Evolutionary conservation across 2,797 vertebrate genomes (phyloP).

Genomic region (Ambastaia sidthimunki): DNA sequence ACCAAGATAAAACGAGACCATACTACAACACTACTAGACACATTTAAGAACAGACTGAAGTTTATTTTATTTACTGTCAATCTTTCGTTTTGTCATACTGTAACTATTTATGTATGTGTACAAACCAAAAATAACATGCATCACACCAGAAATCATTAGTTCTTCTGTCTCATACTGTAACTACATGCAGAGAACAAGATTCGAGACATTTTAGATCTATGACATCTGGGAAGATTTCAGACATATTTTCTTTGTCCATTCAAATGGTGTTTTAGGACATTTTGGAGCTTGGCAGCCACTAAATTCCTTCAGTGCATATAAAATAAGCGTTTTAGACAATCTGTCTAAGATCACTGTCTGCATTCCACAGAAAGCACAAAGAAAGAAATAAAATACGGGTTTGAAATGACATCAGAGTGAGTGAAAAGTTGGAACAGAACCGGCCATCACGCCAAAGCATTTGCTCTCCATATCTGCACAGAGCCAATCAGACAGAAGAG

Average conservation of each 20-base stretch:
- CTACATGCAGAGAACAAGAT: background rate
- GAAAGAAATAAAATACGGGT: background rate
- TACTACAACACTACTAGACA: too few species aligned
- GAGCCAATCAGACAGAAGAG: slow-evolving; percentile 15
- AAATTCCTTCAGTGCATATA: background rate
- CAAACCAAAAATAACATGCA: too few species aligned
- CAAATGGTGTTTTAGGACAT: slow-evolving; percentile 8
- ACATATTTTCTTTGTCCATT: background rate
- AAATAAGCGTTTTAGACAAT: too few species aligned
- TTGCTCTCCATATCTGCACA: slow-evolving; percentile 27
- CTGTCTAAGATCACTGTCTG: too few species aligned
- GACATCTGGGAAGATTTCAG: background rate
- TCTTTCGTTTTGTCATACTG: background rate
- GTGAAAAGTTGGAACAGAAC: slow-evolving; percentile 14
- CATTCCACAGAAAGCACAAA: background rate
- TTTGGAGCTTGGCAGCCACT: slow-evolving; percentile 5
- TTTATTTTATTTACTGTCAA: background rate
- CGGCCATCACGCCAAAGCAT: background rate
- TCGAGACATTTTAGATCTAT: background rate
- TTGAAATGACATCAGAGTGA: slow-evolving; percentile 12
- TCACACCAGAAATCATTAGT: background rate
- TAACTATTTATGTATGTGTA: background rate
- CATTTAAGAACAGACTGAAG: background rate
- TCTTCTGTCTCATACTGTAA: background rate
- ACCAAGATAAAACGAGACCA: too few species aligned